These are phyloP conservation scores for Notolabrus celidotus DNA, from an alignment of 2,797 vertebrate species.

Conservation along the genomic window DNA sequence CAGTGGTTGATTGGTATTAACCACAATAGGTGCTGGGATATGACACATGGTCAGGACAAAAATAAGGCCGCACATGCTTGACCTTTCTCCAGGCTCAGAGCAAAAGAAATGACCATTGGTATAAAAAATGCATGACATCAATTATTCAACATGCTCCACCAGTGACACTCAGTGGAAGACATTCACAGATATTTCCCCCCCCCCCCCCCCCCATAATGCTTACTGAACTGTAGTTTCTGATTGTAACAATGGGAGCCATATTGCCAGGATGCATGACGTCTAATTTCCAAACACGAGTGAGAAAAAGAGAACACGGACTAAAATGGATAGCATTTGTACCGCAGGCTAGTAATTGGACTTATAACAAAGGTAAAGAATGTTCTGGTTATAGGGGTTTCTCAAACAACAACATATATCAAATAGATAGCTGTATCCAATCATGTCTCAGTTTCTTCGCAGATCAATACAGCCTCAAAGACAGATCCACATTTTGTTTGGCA, in stretches of 20 bases:
- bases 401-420: conserved; percentile 55
- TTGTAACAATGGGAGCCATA: neutral
- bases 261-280: neutral
- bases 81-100: too few species aligned
- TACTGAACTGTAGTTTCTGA: conserved; percentile 14
- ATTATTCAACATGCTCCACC: conserved; percentile 31
- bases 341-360: neutral
- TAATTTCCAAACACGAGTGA: neutral
- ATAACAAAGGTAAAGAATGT: conserved; percentile 20
- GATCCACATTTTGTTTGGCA: conserved; percentile 46
- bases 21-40: too few species aligned
- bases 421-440: conserved; percentile 47
- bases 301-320: neutral
- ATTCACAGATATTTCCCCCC: conserved; percentile 18
- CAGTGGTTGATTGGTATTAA: too few species aligned
- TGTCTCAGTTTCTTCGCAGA: conserved; percentile 44
- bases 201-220: conserved; percentile 16
- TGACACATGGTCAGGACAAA: too few species aligned
- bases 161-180: conserved; percentile 21
- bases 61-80: too few species aligned
- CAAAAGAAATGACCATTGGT: too few species aligned
- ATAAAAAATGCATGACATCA: too few species aligned
- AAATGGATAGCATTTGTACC: neutral
- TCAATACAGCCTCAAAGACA: conserved; percentile 61
- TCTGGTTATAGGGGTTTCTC: conserved; percentile 9